Percentiles rank a stretch among this genome's conserved stretches.
These are phyloP conservation scores for Eulimnadia texana DNA, from an alignment of 1,140 invertebrate species.

Conservation along the genomic window DNA sequence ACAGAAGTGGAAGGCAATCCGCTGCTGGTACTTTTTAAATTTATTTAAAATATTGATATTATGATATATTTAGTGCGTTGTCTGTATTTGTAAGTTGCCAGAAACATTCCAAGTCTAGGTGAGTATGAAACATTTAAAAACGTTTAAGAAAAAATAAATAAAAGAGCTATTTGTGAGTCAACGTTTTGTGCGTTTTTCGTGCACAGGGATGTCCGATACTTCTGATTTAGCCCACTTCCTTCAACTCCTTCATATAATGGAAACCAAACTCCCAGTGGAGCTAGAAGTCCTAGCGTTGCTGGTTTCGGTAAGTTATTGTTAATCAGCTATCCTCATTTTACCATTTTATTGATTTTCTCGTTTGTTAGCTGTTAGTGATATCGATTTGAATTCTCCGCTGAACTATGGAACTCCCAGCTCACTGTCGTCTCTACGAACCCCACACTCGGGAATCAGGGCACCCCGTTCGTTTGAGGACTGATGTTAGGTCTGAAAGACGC, in stretches of 20 bases:
- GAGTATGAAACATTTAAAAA: no score
- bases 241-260: conserved; percentile 8
- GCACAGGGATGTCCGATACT: conserved; percentile 8
- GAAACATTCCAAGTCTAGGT: no score
- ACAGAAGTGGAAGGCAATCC: not conserved
- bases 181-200: no score
- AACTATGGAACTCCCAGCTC: conserved; percentile 87
- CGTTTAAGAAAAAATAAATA: no score
- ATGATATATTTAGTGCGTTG: no score
- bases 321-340: no score
- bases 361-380: conserved; percentile 29
- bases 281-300: not conserved
- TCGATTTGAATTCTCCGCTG: conserved; percentile 84
- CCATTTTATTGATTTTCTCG: no score
- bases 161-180: no score
- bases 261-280: not conserved
- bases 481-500: conserved; percentile 62
- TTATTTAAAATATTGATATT: no score
- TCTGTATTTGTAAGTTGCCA: no score
- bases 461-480: conserved; percentile 64
- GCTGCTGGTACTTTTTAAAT: not conserved
- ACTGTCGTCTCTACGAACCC: conserved; percentile 61
- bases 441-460: conserved; percentile 59
- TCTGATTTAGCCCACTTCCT: conserved; percentile 11
- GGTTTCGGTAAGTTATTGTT: not conserved